These are phyloP conservation scores for Nudaria mundana DNA, from an alignment of 2,888 invertebrate species.

Conservation along the genomic window DNA sequence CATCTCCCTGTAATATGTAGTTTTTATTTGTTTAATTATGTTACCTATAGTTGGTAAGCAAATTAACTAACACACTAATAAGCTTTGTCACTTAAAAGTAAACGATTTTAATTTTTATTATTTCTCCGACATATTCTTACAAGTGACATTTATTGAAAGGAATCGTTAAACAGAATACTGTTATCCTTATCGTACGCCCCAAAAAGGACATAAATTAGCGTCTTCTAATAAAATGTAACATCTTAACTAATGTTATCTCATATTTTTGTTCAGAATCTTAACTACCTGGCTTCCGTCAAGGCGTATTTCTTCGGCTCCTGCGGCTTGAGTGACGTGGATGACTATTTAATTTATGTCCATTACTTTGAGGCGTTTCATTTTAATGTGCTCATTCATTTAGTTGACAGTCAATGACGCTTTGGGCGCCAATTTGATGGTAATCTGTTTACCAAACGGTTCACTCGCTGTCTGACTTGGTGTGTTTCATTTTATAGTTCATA, in stretches of 20 bases:
- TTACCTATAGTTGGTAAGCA: too few relatives aligned
- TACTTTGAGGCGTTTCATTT: constrained; percentile 66
- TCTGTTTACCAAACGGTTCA: constrained; percentile 52
- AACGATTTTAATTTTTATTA: too few relatives aligned
- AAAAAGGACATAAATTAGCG: constrained; percentile 69
- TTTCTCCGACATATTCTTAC: constrained; percentile 19
- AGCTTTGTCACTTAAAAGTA: too few relatives aligned
- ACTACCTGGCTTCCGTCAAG: constrained; percentile 79
- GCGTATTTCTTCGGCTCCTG: constrained; percentile 60
- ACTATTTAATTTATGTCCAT: constrained; percentile 77
- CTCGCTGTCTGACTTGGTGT: constrained; percentile 44
- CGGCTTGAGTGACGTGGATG: constrained; percentile 71
- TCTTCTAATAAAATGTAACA: constrained; percentile 74
- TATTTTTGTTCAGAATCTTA: constrained; percentile 75
- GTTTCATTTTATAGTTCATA: constrained; percentile 48
- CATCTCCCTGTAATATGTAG: too few relatives aligned
- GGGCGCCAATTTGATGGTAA: constrained; percentile 76
- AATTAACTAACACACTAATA: too few relatives aligned
- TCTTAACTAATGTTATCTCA: constrained; percentile 75
- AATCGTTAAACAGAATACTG: constrained; percentile 33
- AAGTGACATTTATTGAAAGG: constrained; percentile 7
- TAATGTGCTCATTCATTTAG: constrained; percentile 71
- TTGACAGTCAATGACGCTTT: constrained; percentile 71
- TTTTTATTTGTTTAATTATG: too few relatives aligned
- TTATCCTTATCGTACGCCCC: constrained; percentile 42